Percentiles rank a stretch among this genome's conserved stretches.
These are phyloP conservation scores for Pyrocoelia pectoralis DNA, from an alignment of 2,888 invertebrate genomes.

Conservation along the genomic window DNA sequence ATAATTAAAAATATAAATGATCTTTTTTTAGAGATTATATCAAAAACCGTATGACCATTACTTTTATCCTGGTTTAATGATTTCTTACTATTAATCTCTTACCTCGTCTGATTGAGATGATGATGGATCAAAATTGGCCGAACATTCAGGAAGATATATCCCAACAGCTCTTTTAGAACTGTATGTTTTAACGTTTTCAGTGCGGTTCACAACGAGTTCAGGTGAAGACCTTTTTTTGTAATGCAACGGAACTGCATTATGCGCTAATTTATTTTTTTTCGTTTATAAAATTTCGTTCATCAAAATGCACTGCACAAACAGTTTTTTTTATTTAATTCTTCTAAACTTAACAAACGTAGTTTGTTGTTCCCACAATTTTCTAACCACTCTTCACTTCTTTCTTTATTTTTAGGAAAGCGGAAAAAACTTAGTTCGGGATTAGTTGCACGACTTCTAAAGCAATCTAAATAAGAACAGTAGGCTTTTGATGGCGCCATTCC, in stretches of 20 bases:
- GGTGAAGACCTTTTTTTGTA: not conserved
- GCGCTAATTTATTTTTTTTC: not conserved
- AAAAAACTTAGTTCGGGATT: conserved; percentile 9
- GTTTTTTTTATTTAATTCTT: not conserved
- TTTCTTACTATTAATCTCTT: not conserved
- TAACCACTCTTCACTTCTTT: conserved; percentile 6
- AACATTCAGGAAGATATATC: not conserved
- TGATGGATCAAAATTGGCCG: not conserved
- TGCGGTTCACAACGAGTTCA: not conserved
- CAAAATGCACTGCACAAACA: conserved; percentile 7
- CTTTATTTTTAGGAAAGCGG: conserved; percentile 4
- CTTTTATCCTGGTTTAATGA: not conserved
- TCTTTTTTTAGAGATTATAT: no score
- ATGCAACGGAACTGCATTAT: conserved; percentile 8
- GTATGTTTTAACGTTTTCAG: not conserved
- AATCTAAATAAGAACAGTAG: conserved; percentile 1
- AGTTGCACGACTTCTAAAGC: not conserved
- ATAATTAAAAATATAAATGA: no score
- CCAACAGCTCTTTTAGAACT: not conserved
- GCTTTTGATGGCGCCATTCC: not conserved
- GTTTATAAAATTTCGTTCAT: not conserved
- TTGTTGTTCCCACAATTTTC: conserved; percentile 1
- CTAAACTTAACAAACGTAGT: conserved; percentile 4
- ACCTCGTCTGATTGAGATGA: not conserved
- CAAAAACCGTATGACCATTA: no score